Evolutionary conservation across 2,113 vertebrate species (phyloP).

Genomic region (Alethe diademata): DNA sequence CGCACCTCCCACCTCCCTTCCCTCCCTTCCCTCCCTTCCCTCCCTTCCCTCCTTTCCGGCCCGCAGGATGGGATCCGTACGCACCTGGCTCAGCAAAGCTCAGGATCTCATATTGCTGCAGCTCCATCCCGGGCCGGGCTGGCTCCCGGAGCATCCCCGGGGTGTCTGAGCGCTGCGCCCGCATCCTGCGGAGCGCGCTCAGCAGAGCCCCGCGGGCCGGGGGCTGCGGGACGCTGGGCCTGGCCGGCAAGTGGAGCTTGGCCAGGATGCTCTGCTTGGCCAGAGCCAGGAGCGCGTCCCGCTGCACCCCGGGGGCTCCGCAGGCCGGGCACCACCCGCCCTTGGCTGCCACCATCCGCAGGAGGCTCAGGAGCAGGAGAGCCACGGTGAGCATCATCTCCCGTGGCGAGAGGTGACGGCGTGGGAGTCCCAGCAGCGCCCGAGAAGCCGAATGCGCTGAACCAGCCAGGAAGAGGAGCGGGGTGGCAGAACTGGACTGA

Average conservation of each 20-base stretch:
- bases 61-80: neutral
- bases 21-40: too few species aligned
- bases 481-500: rapidly evolving
- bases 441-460: neutral
- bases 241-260: slow-evolving; percentile 84
- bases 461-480: neutral
- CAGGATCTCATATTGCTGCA: slow-evolving; percentile 87
- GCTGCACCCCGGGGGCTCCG: slow-evolving; percentile 67
- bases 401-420: neutral
- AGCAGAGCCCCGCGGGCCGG: slow-evolving; percentile 76
- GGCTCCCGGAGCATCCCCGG: neutral
- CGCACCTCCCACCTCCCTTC: neutral
- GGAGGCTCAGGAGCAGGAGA: slow-evolving; percentile 1
- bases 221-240: slow-evolving; percentile 79
- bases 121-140: slow-evolving; percentile 27
- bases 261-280: slow-evolving; percentile 89
- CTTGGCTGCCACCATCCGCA: rapidly evolving
- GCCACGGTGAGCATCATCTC: neutral
- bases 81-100: slow-evolving; percentile 91
- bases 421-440: rapidly evolving
- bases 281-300: slow-evolving; percentile 76
- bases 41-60: neutral
- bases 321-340: slow-evolving; percentile 68
- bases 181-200: slow-evolving; percentile 80
- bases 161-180: neutral